phyloP scores from a whole-genome alignment of 2,797 vertebrate genomes.

The Anas georgica region DNA sequence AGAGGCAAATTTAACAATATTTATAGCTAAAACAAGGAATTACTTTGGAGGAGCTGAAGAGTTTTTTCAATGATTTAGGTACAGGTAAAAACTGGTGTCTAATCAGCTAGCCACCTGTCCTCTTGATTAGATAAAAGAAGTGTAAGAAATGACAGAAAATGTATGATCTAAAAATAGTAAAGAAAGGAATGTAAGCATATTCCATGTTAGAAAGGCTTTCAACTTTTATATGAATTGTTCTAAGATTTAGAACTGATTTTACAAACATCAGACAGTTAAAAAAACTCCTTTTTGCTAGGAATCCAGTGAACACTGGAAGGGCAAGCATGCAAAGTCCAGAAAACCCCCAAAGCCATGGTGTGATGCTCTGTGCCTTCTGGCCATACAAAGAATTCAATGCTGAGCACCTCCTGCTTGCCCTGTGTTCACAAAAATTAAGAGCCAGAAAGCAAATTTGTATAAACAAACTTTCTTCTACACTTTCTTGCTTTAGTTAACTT shows the following conservation, averaged over 20 bases:
- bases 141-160: neutral
- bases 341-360: neutral
- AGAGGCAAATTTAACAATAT: neutral
- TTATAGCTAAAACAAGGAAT: neutral
- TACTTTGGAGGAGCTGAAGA: neutral
- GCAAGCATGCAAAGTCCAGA: neutral
- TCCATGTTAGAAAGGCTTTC: neutral
- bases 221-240: neutral
- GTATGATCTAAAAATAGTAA: neutral
- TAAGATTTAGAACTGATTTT: neutral
- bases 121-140: neutral
- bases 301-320: neutral
- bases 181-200: neutral
- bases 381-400: neutral
- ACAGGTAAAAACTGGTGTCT: neutral
- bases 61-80: neutral
- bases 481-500: neutral
- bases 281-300: neutral
- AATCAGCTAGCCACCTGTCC: neutral
- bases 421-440: neutral
- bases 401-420: neutral
- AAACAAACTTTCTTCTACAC: neutral
- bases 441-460: neutral
- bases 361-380: accelerated
- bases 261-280: neutral